Percentiles rank a stretch among this genome's conserved stretches.
phyloP scores from a whole-genome alignment of 2,888 invertebrate genomes.

The Sussaba pulchella region DNA sequence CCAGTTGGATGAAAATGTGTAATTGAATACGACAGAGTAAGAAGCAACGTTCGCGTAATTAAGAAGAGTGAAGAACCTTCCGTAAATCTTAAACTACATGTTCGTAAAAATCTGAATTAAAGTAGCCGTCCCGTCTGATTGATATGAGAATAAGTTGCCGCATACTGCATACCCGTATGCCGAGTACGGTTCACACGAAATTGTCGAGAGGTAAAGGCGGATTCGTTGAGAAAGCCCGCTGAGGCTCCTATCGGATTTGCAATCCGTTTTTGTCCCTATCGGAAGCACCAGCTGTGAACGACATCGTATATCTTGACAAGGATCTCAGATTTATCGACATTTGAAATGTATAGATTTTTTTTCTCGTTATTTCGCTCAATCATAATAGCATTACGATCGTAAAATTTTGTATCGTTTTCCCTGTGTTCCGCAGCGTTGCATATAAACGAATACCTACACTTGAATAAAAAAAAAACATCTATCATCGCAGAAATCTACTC shows the following conservation, averaged over 20 bases:
- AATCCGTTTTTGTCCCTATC: slow-evolving; percentile 58
- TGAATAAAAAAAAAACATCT: too few species aligned
- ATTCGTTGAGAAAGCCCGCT: slow-evolving; percentile 21
- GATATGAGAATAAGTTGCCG: slow-evolving; percentile 16
- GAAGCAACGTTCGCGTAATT: not conserved
- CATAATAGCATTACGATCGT: not conserved
- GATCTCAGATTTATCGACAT: slow-evolving; percentile 46
- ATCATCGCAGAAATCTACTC: too few species aligned
- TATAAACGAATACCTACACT: too few species aligned
- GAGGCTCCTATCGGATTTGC: slow-evolving; percentile 59
- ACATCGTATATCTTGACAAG: slow-evolving; percentile 39
- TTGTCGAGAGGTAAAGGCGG: slow-evolving; percentile 13
- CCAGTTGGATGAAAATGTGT: slow-evolving; percentile 2
- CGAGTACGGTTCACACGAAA: not conserved
- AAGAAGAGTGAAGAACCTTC: not conserved
- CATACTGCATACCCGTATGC: slow-evolving; percentile 1
- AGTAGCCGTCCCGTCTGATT: slow-evolving; percentile 23
- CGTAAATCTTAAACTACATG: slow-evolving; percentile 27
- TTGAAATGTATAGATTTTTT: not conserved
- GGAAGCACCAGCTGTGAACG: slow-evolving; percentile 56
- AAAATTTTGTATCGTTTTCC: not conserved
- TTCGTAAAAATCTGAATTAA: slow-evolving; percentile 43
- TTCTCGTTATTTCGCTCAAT: not conserved
- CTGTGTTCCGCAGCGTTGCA: too few species aligned
- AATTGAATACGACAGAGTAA: slow-evolving; percentile 1